phyloP scores from a whole-genome alignment of 2,797 vertebrate genomes.

The Lutjanus campechanus region DNA sequence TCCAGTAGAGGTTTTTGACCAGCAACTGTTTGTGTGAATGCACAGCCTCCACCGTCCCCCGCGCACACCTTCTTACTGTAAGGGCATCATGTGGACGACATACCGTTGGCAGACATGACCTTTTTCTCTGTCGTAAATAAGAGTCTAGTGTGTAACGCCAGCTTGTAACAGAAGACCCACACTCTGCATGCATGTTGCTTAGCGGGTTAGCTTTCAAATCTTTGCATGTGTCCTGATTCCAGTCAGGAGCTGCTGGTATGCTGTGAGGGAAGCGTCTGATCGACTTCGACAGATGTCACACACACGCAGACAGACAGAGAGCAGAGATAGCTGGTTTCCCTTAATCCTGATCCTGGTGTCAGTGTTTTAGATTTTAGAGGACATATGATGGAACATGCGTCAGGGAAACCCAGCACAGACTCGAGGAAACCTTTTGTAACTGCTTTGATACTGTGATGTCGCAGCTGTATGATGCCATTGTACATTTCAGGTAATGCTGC shows the following conservation, averaged over 20 bases:
- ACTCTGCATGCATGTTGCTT: conserved; percentile 73
- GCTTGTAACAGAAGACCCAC: conserved; percentile 76
- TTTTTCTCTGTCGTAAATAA: conserved; percentile 71
- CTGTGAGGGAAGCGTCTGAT: conserved; percentile 51
- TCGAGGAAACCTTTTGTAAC: conserved; percentile 54
- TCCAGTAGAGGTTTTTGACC: conserved; percentile 80
- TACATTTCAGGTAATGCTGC: conserved; percentile 42
- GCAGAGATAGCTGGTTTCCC: conserved; percentile 32
- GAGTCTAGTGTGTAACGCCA: conserved; percentile 66
- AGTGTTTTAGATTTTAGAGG: conserved; percentile 28
- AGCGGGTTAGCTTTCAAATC: conserved; percentile 73
- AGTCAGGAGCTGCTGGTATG: conserved; percentile 67
- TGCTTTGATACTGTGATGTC: conserved; percentile 67
- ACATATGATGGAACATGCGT: conserved; percentile 6
- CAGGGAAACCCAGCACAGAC: conserved; percentile 34
- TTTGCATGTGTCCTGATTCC: conserved; percentile 79
- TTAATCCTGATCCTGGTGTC: conserved; percentile 41
- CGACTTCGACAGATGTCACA: conserved; percentile 61
- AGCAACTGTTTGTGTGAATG: conserved; percentile 78
- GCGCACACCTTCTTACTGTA: conserved; percentile 51
- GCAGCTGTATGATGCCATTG: conserved; percentile 52
- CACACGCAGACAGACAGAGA: conserved; percentile 21
- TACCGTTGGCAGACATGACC: conserved; percentile 68
- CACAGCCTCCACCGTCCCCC: conserved; percentile 61
- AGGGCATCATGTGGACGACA: conserved; percentile 67